Base-by-base conservation (phyloP, 1,140 invertebrate genomes). In the Dolichoris vasculosae region DNA sequence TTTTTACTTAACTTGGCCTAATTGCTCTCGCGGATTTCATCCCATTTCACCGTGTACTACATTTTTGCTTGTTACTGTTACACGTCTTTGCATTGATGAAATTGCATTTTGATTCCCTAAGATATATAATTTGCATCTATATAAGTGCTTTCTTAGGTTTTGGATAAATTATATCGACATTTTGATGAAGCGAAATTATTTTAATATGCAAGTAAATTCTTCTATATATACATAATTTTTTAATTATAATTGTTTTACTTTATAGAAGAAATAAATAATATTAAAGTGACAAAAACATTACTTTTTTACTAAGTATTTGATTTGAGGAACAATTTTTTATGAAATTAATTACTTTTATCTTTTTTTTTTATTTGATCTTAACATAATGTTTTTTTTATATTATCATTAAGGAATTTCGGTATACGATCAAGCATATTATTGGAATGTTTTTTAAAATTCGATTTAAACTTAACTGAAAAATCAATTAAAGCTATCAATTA, bases 231-330 rank as follows among this genome's bases (percentile, higher is more conserved):
- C 1, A 0, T 46, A 35, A n/a, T 40, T 75, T 75, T 59, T 69
- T 20, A 1, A 26, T 51, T 20, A 63, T 78, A 40, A 82, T 32
- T 48, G 43, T 55, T 59, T 82, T 51, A n/a, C 32, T 38, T 43
- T 73, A 35, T 32, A 6, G 51, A 82, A 46, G 81, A 75, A 75
- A 59, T 75, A 35, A 59, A 75, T 73, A 73, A 8, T 73, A n/a
- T 73, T 9, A 6, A 73, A 43, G 38, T 40, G 13, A 43, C 11
- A 26, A 71, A 71, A 71, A 40, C 23, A 71, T 71, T n/a, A n/a
- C 20, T 40, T 71, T 40, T 23, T 32, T 38, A 6, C 40, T 20
- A 40, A 32, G 13, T 17, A 2, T 7, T 43, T 32, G 4, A 17
- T 32, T 64, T 15, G 26, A 32, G 48, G 8, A 30, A 32, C 30